Base-by-base conservation (phyloP, 92 coral and sea anemone species). In the Palythoa caribaeorum region DNA sequence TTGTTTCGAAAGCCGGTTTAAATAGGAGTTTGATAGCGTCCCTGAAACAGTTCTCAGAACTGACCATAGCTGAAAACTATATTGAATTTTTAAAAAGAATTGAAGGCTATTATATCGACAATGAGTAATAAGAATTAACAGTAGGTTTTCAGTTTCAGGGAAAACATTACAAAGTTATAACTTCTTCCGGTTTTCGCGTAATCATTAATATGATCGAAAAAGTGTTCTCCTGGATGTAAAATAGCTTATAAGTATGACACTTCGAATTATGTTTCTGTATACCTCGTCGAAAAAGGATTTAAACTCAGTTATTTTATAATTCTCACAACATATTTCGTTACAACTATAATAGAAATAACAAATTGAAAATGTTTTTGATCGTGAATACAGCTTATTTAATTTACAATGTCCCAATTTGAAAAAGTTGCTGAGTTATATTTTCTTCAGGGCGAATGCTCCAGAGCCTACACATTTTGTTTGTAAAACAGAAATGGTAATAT, bases 401-500 rank as follows among this genome's bases (percentile, higher is more conserved):
- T 80, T 80, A 20, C 10, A 35, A 65, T 13, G 17, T 81, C 37
- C 59, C 19, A 63, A 63, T 15, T 19, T 44, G 36, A 68, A 40
- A 81, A 47, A 66, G 54, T 28, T 47, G 28, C 74, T 2, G 28
- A 59, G 84, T 60, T 79, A 19, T 59, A 13, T 65, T 60, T 57
- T 11, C 59, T 60, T 79, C 44, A 14, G 2, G 1, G 12, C 55
- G 73, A 81, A 81, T 51, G 19, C 52, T 66, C 74, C 20, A 38
- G 59, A 65, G 36, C 40, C 9, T 16, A n/a, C n/a, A 9, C 10
- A 63, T 14, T 21, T 81, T 81, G 86, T 81, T 81, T 47, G 86
- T 48, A 68, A 55, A 65, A 81, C 54, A 66, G 71, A 81, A 81
- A 28, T 44, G 59, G 66, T 68, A 81, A 47, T 69, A 47, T 69